A percentile compares a stretch with the other conserved stretches of the same genome.
These are phyloP conservation scores for Hoplostethus mediterraneus DNA, from an alignment of 2,797 vertebrate genomes.

Conservation along the genomic window DNA sequence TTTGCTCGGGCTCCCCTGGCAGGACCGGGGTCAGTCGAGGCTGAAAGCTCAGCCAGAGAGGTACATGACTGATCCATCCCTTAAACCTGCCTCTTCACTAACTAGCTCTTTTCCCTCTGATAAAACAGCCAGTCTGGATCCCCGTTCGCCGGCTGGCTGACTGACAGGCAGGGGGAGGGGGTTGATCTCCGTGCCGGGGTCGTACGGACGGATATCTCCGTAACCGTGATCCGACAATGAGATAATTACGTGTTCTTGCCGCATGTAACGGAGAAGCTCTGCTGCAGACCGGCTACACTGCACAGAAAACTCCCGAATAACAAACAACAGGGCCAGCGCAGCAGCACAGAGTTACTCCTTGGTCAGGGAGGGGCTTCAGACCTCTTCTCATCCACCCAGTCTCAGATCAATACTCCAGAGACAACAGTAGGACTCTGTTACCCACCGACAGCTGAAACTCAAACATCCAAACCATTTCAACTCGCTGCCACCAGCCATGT, in stretches of 20 bases:
- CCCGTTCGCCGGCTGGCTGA: slow-evolving; percentile 17
- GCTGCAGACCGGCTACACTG: slow-evolving; percentile 11
- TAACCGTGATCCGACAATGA: slow-evolving; percentile 36
- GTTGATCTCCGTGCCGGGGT: slow-evolving; percentile 13
- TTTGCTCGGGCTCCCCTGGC: slow-evolving; percentile 46
- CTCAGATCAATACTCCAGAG: slow-evolving; percentile 27
- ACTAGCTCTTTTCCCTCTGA: slow-evolving; percentile 21
- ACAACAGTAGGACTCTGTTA: slow-evolving; percentile 25
- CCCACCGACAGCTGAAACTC: slow-evolving; percentile 36
- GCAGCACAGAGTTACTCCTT: slow-evolving; percentile 26
- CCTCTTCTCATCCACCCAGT: slow-evolving; percentile 18
- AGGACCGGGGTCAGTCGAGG: slow-evolving; percentile 28
- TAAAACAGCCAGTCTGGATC: slow-evolving; percentile 23
- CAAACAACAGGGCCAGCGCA: slow-evolving; percentile 16
- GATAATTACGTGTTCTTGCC: slow-evolving; percentile 27
- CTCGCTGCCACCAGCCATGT: slow-evolving; percentile 43
- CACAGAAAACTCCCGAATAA: slow-evolving; percentile 20
- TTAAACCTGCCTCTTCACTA: slow-evolving; percentile 12
- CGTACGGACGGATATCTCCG: slow-evolving; percentile 18
- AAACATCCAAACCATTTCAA: slow-evolving; percentile 48
- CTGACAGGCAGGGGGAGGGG: neutral
- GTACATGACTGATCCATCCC: slow-evolving; percentile 47
- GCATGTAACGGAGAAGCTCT: slow-evolving; percentile 2
- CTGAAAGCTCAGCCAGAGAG: slow-evolving; percentile 54
- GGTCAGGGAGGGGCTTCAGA: neutral